Conservation (phyloP, 2,113 vertebrate species). For the Setophaga kirtlandii region DNA sequence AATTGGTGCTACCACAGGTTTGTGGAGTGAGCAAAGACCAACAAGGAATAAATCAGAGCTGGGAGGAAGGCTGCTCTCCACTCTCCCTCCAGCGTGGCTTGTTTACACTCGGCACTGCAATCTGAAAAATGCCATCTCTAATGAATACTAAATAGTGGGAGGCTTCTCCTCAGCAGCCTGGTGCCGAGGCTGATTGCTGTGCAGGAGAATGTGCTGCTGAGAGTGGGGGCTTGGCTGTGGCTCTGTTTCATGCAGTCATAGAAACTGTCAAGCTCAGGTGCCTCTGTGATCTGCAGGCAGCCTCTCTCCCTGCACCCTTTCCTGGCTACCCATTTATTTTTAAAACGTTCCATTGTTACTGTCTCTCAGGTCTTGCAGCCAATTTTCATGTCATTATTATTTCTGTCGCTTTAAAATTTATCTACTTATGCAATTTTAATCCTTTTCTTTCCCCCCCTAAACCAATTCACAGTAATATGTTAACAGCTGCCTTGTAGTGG, state of each 20-base stretch:
- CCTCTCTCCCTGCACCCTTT: conserved; percentile 25
- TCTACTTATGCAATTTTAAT: conserved; percentile 48
- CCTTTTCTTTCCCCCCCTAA: background rate
- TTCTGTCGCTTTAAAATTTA: conserved; percentile 44
- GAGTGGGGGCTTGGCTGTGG: background rate
- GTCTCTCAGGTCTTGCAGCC: background rate
- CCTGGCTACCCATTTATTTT: conserved; percentile 30
- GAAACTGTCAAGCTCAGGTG: conserved; percentile 58
- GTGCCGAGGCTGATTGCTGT: conserved; percentile 26
- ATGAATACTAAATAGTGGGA: conserved; percentile 54
- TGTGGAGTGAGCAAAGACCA: background rate
- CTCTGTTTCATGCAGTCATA: conserved; percentile 39
- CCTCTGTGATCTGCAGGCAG: conserved; percentile 45
- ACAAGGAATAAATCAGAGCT: conserved; percentile 21
- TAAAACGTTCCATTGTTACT: background rate
- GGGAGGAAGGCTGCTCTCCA: background rate
- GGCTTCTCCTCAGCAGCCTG: conserved; percentile 24
- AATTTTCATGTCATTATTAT: conserved; percentile 27
- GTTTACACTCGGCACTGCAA: conserved; percentile 25
- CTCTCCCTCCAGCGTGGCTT: conserved; percentile 1
- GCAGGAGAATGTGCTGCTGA: background rate
- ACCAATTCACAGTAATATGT: conserved; percentile 11
- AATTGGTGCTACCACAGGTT: background rate
- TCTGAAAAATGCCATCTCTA: conserved; percentile 33
- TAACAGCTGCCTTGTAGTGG: conserved; percentile 19